Evolutionary conservation across 2,113 vertebrate genomes (phyloP).

Genomic region (Crotalus tigris): DNA sequence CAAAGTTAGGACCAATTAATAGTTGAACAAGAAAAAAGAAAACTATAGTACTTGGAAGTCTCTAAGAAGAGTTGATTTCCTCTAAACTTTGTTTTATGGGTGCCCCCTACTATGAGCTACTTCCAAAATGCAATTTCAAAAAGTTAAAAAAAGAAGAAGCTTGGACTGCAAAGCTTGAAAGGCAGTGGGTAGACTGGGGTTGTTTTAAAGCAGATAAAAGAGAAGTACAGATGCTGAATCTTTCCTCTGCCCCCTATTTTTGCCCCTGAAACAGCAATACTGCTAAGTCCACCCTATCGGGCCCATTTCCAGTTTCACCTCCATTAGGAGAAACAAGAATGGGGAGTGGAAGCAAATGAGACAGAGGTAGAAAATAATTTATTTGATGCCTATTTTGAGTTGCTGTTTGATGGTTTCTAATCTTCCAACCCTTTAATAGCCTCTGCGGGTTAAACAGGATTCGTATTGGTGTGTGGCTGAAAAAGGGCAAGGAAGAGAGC

Average conservation of each 20-base stretch:
- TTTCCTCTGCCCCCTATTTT: neutral
- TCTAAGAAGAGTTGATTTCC: neutral
- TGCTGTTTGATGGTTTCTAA: neutral
- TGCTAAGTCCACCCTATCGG: neutral
- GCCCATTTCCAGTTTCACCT: neutral
- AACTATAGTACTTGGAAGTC: neutral
- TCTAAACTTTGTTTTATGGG: neutral
- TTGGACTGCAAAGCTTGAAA: neutral
- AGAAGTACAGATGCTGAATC: neutral
- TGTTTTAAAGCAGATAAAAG: neutral
- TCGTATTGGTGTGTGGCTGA: neutral
- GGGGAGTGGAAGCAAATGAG: too few species aligned
- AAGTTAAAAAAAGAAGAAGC: neutral
- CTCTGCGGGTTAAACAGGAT: neutral
- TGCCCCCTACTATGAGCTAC: neutral
- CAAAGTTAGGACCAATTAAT: neutral
- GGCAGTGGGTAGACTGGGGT: neutral
- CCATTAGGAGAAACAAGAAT: too few species aligned
- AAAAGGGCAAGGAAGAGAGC: neutral
- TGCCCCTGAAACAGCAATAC: neutral
- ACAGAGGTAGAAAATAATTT: neutral
- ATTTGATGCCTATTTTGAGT: neutral
- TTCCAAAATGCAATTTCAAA: neutral
- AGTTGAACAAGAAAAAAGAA: neutral
- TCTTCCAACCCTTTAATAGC: neutral